Evolutionary conservation across 2,888 invertebrate species (phyloP).

Genomic region (Ormyrus nitidulus): DNA sequence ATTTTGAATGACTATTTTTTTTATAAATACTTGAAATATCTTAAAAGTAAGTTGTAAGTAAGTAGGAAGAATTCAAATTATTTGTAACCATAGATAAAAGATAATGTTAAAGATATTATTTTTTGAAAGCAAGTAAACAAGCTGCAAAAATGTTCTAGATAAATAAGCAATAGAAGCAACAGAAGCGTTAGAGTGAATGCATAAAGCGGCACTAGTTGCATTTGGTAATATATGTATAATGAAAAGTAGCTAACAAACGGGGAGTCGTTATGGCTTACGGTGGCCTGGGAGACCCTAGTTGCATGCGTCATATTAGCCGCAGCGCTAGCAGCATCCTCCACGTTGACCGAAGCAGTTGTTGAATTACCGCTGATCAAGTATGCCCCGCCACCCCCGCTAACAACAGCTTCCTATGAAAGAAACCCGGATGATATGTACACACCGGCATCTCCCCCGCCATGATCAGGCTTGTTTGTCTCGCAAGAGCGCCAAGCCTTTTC

Average conservation of each 20-base stretch:
- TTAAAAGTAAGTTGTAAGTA: no score
- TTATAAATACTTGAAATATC: no score
- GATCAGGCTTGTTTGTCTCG: background rate
- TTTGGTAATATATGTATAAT: constrained; percentile 59
- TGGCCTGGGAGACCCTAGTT: constrained; percentile 91
- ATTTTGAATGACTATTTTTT: no score
- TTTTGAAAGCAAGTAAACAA: constrained; percentile 43
- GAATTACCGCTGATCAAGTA: constrained; percentile 77
- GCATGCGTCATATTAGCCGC: constrained; percentile 83
- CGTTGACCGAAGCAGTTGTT: constrained; percentile 73
- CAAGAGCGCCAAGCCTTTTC: constrained; percentile 33
- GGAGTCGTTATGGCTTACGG: constrained; percentile 82
- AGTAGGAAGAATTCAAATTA: no score
- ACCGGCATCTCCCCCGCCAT: background rate
- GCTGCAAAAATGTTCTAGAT: background rate
- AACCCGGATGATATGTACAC: constrained; percentile 41
- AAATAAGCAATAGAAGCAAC: background rate
- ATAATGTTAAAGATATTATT: constrained; percentile 40
- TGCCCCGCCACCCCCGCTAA: constrained; percentile 76
- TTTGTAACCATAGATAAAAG: no score
- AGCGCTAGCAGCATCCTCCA: constrained; percentile 77
- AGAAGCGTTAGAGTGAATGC: background rate
- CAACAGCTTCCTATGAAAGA: constrained; percentile 72
- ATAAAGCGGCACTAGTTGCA: constrained; percentile 46
- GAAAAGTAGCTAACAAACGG: constrained; percentile 70